Evolutionary conservation across 2,888 invertebrate genomes (phyloP), one percentile per base, ranked within the genome.

Genomic region (Melikaiella ostensackeni): DNA sequence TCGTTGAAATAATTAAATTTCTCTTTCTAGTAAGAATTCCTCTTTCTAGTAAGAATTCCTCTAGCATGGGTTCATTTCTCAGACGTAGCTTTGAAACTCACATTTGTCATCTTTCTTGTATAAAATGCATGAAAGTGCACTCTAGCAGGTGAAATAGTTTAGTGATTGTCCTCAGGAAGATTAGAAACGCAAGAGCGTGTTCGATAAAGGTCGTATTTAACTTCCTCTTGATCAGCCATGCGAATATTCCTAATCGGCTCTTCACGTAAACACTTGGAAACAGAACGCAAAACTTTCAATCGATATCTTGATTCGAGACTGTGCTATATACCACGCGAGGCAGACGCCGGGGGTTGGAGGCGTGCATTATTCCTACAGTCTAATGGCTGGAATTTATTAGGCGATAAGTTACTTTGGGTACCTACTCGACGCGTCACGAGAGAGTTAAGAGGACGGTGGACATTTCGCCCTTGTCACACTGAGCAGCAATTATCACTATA

Each of bases 351-450:
- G 50, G 57, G 46, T 35, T 42, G 42, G 57, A 35, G 57, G 62
- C 75, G n/a, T 70, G 75, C 76, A 63, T 38, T 73, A 78, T 80
- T 62, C 61, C 79, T 13, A 64, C 76, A 78, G 50, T 80, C 73
- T 80, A 80, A 78, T 78, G 75, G 77, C 42, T 59, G 62, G 77
- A 77, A 80, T 80, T 78, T 80, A 78, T 77, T 80, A 50, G 77
- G 42, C 77, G 64, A 70, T 78, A 78, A 77, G 78, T 78, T 78
- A 75, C 74, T 77, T 75, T 57, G 42, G 78, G 21, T 74, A 74
- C 27, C 64, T 63, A 64, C 78, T 78, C 57, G 62, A 61, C 77
- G 74, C 70, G 21, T 50, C 55, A 70, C 70, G 50, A 50, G 50
- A 70, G 70, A 70, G 46, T 70, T 30, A 46, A 50, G 66, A 70